Evolutionary conservation across 2,113 vertebrate genomes (phyloP).

Genomic region (Solea solea): DNA sequence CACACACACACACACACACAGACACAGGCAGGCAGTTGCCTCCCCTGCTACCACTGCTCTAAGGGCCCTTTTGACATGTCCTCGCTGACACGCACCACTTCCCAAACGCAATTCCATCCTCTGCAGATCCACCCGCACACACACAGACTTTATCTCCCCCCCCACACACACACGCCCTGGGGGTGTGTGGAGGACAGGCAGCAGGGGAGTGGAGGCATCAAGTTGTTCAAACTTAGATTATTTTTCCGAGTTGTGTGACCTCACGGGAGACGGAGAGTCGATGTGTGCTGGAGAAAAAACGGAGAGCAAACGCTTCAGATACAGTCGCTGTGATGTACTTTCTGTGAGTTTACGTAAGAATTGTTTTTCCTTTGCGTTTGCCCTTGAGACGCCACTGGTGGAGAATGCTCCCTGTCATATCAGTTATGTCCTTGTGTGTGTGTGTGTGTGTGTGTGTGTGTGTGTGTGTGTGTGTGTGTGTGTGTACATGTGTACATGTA

Average conservation of each 20-base stretch:
- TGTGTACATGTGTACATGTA: constrained; percentile 24
- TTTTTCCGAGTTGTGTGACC: constrained; percentile 31
- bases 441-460: constrained; percentile 23
- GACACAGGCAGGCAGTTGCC: constrained; percentile 12
- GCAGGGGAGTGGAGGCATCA: constrained; percentile 8
- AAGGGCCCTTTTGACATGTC: constrained; percentile 49
- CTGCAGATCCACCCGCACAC: constrained; percentile 14
- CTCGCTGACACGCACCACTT: constrained; percentile 59
- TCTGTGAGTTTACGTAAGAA: constrained; percentile 27
- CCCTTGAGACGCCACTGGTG: constrained; percentile 13
- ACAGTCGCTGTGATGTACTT: neutral
- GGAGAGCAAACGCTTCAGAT: neutral
- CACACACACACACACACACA: constrained; percentile 22
- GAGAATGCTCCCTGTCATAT: constrained; percentile 27
- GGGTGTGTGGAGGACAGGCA: constrained; percentile 33
- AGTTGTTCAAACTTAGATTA: constrained; percentile 34
- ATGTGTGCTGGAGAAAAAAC: constrained; percentile 3
- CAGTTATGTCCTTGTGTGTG: constrained; percentile 27
- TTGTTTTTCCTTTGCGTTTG: constrained; percentile 16
- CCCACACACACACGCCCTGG: constrained; percentile 6
- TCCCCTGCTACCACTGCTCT: constrained; percentile 39
- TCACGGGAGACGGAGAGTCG: constrained; percentile 8
- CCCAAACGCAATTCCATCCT: constrained; percentile 54
- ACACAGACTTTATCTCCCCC: constrained; percentile 20
- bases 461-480: constrained; percentile 28